Evolutionary conservation across 2,888 invertebrate species (phyloP), one percentile per base, ranked within the genome.

Genomic region (Drosophila acutilabella): DNA sequence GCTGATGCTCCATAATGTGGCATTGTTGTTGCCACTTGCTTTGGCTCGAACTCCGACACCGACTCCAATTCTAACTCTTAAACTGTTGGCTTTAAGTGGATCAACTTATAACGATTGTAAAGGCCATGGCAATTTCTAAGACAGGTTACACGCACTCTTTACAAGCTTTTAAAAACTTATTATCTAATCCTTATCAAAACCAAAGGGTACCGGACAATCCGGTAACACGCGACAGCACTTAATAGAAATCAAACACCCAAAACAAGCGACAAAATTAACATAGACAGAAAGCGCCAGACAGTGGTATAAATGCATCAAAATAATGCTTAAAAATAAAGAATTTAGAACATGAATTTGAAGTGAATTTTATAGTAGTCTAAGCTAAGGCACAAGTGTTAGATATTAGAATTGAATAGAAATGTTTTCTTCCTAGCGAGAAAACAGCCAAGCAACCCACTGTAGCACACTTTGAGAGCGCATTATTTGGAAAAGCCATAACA

Each of bases 151-250:
- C 65, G 54, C 66, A 65, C 65, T 64, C 71, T 80, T 78, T 68
- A 80, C 74, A 82, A 74, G 83, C 80, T 73, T 71, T 80, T 80
- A 76, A 72, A 65, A 76, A 74, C 54, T 45, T 74, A 86, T 79
- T 79, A 83, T 86, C 76, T 79, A 71, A 82, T 85, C 74, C 66
- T 78, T 71, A 75, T 85, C 74, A 44, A 65, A 48, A 71, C 57
- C 61, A 78, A 64, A 53, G 62, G 47, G 62, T 45, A 38, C 51
- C 47, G 13, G 64, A 45, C 56, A 64, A 61, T 40, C 36, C 61
- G 64, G 54, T 54, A 78, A 85, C 80, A 74, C 74, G 78, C 67
- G 72, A 73, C 83, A 44, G 69, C 85, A 74, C 74, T 80, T 78
- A 72, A 76, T 78, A 72, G 80, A 80, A 78, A 80, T 62, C 73